Evolutionary conservation across 2,797 vertebrate genomes (phyloP), one percentile per base, ranked within the genome.

Genomic region (Champsocephalus esox): DNA sequence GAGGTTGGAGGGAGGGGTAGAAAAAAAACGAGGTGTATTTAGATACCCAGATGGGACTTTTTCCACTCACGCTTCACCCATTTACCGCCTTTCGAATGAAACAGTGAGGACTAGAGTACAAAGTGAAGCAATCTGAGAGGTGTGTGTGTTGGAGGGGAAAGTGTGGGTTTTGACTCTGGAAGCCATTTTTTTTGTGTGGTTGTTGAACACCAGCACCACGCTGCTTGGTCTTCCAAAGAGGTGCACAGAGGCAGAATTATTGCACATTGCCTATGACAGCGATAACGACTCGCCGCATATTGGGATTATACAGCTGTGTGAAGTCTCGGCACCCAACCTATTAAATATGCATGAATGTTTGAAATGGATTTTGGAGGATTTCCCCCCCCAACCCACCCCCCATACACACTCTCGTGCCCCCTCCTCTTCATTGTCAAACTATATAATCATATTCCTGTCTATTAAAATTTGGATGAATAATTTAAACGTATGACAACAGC

Each of bases 281-380:
- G 89, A 91, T 91, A 91, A 87, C 82, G 82, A 92, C 87, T 85
- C 41, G 32, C 77, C 45, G 75, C 83, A 89, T 78, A 80, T 84
- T 88, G 85, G 89, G 90, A 92, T 92, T 92, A 90, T 85, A 79
- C 86, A 82, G 82, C 83, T 73, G 83, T 90, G 74, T 92, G 88
- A 92, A 91, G 88, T 89, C 82, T 89, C 81, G 79, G 87, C 90
- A 84, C 84, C 78, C 83, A 34, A 67, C 84, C 59, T 74, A 91
- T 93, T 89, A 92, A 94, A 93, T 89, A 94, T 93, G 91, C 87
- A 92, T 92, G 92, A 90, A 86, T 91, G 91, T 91, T 92, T 93
- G 91, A 93, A 91, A 93, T 91, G 83, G 89, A 90, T 91, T 92
- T 92, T 87, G 80, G 87, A 79, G 80, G 84, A 75, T 85, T 75